Base-by-base conservation (phyloP, 2,888 invertebrate species). In the Drosophila stalkeri region DNA sequence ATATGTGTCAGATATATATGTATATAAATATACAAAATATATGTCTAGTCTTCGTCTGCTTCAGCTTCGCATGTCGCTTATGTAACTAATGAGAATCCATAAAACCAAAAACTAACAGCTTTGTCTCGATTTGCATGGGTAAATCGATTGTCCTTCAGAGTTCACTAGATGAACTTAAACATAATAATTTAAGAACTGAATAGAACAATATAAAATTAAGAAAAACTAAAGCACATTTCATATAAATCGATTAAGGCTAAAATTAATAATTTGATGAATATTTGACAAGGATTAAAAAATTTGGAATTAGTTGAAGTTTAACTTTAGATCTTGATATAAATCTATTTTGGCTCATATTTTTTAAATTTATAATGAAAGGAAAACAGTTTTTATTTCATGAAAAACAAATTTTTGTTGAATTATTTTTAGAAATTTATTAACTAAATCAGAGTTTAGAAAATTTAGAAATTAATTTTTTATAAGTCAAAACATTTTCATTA, bases 21-120 rank as follows among this genome's bases (percentile, higher is more conserved):
- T 44, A 23, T 23, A 33, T 49, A 8, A 27, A 27, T 11, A 37
- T 46, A 16, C 14, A 20, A 18, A 18, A 20, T 35, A 18, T n/a
- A 20, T 46, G 12, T 60, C 12, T 39, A n/a, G 57, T 57, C 16
- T 12, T 52, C 64, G 73, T 84, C 73, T 81, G 82, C 75, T 84
- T 81, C 44, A 57, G 84, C 85, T 84, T 86, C 79, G 86, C 86
- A 89, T 86, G 86, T 86, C 77, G 86, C 86, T 89, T 89, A 54
- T 86, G 86, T 89, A 70, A 86, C 89, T 86, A 86, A 86, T 75
- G 44, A 55, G 41, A 67, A 64, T 41, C 14, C 55, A 54, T 46
- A 14, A 43, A 64, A n/a, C 47, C 39, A 62, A 65, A 43, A 51
- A 77, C 75, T 67, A 64, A 60, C 63, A 54, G 23, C 54, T 56